Conservation (phyloP, 2,113 vertebrate species). For the Silurus asotus region DNA sequence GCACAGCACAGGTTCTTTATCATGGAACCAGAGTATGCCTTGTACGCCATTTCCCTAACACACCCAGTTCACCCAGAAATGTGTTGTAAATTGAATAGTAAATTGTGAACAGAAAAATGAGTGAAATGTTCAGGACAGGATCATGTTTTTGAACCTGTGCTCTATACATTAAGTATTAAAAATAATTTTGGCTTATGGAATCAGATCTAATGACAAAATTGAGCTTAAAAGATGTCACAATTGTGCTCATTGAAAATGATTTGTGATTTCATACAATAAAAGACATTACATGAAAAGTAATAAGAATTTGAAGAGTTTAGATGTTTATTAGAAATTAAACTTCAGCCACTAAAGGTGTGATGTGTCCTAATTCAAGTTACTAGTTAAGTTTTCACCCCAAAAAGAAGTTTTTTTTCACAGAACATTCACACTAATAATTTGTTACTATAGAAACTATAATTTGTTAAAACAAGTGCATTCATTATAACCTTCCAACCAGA, state of each 20-base stretch:
- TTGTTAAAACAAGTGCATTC: neutral
- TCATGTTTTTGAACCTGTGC: neutral
- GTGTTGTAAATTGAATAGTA: neutral
- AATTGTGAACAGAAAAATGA: neutral
- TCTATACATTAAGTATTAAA: neutral
- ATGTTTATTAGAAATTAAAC: neutral
- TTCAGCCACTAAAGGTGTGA: neutral
- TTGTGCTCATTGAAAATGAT: neutral
- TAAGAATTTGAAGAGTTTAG: neutral
- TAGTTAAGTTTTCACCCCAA: neutral
- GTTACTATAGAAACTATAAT: neutral
- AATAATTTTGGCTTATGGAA: neutral
- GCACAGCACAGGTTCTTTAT: neutral
- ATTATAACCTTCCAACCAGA: neutral
- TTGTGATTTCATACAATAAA: neutral
- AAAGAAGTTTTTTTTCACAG: neutral
- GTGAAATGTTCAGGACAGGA: neutral
- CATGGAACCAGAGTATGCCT: neutral
- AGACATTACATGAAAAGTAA: neutral
- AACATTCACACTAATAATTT: neutral
- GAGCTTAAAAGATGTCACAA: neutral
- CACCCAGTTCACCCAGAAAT: neutral
- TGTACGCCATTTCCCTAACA: neutral
- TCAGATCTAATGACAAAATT: neutral
- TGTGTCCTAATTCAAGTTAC: neutral